These are phyloP conservation scores for Thamnaconus septentrionalis DNA, from an alignment of 2,113 vertebrate species.

Conservation along the genomic window DNA sequence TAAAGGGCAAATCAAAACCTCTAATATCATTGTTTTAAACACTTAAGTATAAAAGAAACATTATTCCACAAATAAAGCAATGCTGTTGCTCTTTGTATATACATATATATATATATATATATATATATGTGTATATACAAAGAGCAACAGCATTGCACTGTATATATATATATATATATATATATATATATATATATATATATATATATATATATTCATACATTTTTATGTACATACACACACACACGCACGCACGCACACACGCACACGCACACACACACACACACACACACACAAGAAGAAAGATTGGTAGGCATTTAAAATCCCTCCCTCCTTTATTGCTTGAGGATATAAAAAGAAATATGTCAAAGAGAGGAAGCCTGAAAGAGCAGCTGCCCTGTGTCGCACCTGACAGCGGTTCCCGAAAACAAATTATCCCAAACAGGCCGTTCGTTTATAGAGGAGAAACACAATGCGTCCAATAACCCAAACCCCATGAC, in stretches of 20 bases:
- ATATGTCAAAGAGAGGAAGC: neutral
- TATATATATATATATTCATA: too few relatives aligned
- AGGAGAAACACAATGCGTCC: slow-evolving; percentile 13
- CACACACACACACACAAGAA: slow-evolving; percentile 16
- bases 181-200: too few relatives aligned
- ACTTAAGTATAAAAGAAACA: too few relatives aligned
- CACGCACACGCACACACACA: neutral
- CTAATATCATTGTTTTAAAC: too few relatives aligned
- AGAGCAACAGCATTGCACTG: too few relatives aligned
- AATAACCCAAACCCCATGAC: slow-evolving; percentile 32
- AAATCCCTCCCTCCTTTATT: slow-evolving; percentile 34
- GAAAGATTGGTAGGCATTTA: slow-evolving; percentile 17
- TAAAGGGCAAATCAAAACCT: too few relatives aligned
- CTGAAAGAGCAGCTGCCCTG: neutral
- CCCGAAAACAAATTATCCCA: slow-evolving; percentile 2
- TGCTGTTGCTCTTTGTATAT: too few relatives aligned
- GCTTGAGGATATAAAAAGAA: slow-evolving; percentile 13
- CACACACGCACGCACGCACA: neutral
- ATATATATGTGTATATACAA: too few relatives aligned
- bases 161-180: too few relatives aligned
- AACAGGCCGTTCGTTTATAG: neutral
- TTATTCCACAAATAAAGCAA: too few relatives aligned
- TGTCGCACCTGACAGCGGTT: neutral
- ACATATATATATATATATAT: too few relatives aligned
- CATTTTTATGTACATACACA: too few relatives aligned